A percentile compares a stretch with the other conserved stretches of the same genome.
These are phyloP conservation scores for Globia sparganii DNA, from an alignment of 2,888 invertebrate genomes.

Conservation along the genomic window DNA sequence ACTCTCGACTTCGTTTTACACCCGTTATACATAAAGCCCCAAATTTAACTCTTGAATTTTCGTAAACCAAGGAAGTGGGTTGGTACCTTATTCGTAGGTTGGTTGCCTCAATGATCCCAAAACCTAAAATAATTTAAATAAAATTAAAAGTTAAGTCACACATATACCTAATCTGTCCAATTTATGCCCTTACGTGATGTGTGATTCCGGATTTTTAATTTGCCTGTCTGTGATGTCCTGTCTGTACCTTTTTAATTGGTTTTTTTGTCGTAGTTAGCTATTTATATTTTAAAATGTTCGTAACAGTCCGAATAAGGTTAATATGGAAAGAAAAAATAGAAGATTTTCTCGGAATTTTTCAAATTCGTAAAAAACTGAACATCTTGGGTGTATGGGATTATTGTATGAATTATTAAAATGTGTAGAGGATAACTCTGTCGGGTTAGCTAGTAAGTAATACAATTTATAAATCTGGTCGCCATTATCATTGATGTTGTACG, in stretches of 20 bases:
- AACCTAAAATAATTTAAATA: neutral
- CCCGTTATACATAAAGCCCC: neutral
- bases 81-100: no score
- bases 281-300: neutral
- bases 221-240: neutral
- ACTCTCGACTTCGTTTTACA: no score
- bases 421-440: neutral
- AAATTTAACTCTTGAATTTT: neutral
- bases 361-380: neutral
- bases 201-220: neutral
- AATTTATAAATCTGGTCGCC: slow-evolving; percentile 9
- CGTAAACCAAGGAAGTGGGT: neutral
- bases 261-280: neutral
- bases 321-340: neutral
- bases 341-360: neutral
- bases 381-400: neutral
- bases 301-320: neutral
- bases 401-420: neutral
- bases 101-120: neutral
- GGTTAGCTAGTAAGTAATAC: neutral
- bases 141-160: neutral
- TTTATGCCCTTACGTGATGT: neutral
- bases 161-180: neutral
- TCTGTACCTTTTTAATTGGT: neutral
- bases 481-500: slow-evolving; percentile 19